Evolutionary conservation across 2,797 vertebrate species (phyloP).

Genomic region (Ctenosaura bakeri): DNA sequence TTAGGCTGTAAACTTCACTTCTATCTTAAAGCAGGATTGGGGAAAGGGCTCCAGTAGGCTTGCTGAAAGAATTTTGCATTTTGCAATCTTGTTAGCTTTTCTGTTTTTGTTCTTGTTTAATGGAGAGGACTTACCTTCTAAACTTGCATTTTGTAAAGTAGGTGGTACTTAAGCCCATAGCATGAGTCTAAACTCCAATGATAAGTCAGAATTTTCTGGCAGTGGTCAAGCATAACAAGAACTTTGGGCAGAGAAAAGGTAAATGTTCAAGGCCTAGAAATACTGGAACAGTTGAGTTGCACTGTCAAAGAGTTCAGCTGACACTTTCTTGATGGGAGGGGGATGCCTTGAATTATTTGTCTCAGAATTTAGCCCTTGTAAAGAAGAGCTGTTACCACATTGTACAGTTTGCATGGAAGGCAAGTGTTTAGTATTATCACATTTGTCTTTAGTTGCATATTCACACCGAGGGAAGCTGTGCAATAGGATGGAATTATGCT

Average conservation of each 20-base stretch:
- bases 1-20: fast-evolving
- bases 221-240: neutral
- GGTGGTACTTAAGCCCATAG: neutral
- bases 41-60: neutral
- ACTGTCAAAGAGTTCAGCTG: neutral
- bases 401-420: neutral
- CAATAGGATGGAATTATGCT: neutral
- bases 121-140: neutral
- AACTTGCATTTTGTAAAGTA: neutral
- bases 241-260: neutral
- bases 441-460: neutral
- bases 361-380: neutral
- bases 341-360: neutral
- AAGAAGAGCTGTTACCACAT: neutral
- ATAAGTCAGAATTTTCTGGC: neutral
- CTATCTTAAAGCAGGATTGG: neutral
- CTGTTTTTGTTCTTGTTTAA: neutral
- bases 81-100: neutral
- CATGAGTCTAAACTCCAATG: neutral
- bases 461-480: neutral
- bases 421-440: neutral
- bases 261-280: neutral
- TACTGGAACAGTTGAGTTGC: neutral
- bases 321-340: neutral
- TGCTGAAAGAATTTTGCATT: neutral